Evolutionary conservation across 2,888 invertebrate genomes (phyloP).

Genomic region (Morinoia aosen): DNA sequence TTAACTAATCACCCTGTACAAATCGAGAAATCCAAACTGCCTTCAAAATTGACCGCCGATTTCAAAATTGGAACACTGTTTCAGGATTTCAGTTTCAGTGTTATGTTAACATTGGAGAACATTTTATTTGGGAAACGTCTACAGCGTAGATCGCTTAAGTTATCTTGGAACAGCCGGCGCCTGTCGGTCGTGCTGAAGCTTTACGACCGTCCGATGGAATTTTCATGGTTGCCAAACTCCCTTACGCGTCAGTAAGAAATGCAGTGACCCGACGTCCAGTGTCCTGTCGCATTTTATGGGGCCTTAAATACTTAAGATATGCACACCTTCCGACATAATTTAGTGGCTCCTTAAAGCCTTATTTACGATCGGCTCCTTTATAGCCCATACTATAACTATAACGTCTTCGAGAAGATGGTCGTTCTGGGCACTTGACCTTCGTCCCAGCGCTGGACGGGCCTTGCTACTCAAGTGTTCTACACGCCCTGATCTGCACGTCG

Average conservation of each 20-base stretch:
- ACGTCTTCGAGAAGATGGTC: background rate
- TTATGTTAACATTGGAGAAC: background rate
- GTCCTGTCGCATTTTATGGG: slow-evolving; percentile 24
- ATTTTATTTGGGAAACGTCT: background rate
- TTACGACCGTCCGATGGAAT: slow-evolving; percentile 36
- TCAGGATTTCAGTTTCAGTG: background rate
- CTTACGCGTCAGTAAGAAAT: slow-evolving; percentile 1
- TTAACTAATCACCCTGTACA: background rate
- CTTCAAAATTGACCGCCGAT: background rate
- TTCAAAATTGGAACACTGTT: background rate
- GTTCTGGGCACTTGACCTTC: background rate
- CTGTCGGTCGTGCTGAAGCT: slow-evolving; percentile 23
- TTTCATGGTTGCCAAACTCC: slow-evolving; percentile 27
- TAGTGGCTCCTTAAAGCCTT: slow-evolving; percentile 24
- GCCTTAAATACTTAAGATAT: slow-evolving; percentile 34
- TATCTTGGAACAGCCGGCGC: background rate
- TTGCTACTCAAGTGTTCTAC: background rate
- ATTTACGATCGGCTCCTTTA: slow-evolving; percentile 20
- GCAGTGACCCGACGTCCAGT: background rate
- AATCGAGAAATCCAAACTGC: background rate
- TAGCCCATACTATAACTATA: slow-evolving; percentile 12
- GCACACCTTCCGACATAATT: slow-evolving; percentile 13
- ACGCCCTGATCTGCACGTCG: background rate
- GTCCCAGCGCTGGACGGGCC: background rate
- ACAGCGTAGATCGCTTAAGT: background rate